These are phyloP conservation scores for Umimayanthus chanpuru DNA, from an alignment of 92 coral and sea anemone species.

Conservation along the genomic window DNA sequence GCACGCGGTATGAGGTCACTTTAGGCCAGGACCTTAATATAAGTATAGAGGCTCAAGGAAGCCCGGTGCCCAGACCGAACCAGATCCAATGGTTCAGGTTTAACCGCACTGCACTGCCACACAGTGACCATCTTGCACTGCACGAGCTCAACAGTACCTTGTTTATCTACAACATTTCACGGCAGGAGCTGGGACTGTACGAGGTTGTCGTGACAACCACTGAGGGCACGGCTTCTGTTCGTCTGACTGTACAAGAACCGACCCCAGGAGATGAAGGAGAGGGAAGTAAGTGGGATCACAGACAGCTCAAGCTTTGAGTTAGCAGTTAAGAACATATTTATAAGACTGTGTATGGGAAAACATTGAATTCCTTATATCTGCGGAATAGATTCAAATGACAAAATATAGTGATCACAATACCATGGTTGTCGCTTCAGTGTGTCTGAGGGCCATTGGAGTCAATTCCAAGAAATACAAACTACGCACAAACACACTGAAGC, in stretches of 20 bases:
- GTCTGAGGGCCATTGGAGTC: too few relatives aligned
- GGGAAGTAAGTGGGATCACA: constrained; percentile 19
- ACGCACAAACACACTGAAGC: too few relatives aligned
- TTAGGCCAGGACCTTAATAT: constrained; percentile 29
- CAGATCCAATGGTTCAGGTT: constrained; percentile 33
- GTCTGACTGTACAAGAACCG: constrained; percentile 15
- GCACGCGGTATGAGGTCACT: too few relatives aligned
- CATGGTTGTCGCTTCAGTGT: too few relatives aligned
- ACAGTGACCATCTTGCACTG: background rate
- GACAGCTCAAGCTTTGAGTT: background rate
- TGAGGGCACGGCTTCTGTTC: constrained; percentile 6
- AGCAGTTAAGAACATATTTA: too few relatives aligned
- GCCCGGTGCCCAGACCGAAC: constrained; percentile 28
- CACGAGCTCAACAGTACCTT: constrained; percentile 21
- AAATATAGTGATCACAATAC: background rate
- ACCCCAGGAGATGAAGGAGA: background rate
- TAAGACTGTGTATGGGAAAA: background rate
- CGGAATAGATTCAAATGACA: background rate
- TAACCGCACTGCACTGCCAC: background rate
- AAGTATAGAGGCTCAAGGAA: constrained; percentile 23
- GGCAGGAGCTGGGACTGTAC: constrained; percentile 30
- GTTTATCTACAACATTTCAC: constrained; percentile 25
- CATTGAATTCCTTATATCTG: background rate
- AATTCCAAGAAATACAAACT: too few relatives aligned
- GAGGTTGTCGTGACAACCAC: constrained; percentile 17